Percentiles rank a stretch among this genome's conserved stretches.
Conservation (phyloP, 2,888 invertebrate genomes). For the Branchellion lobata region DNA sequence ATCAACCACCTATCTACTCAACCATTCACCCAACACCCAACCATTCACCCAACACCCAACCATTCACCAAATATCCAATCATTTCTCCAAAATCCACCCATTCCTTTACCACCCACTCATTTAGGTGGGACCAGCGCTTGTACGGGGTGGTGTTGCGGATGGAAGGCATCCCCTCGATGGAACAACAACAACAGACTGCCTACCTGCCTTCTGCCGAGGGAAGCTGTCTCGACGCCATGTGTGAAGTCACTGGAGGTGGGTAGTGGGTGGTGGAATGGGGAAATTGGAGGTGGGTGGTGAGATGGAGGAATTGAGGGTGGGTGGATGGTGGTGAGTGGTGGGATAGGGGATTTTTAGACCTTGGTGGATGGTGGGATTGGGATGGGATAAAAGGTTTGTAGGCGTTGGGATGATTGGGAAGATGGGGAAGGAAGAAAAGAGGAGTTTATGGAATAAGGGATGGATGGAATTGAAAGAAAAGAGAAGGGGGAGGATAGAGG, state of each 20-base stretch:
- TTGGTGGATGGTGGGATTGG: not conserved
- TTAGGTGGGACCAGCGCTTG: slow-evolving; percentile 94
- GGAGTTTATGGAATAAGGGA: not conserved
- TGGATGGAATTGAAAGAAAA: not conserved
- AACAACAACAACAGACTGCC: no score
- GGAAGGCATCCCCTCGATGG: slow-evolving; percentile 73
- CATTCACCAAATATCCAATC: no score
- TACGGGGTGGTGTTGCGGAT: slow-evolving; percentile 90
- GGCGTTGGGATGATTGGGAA: not conserved
- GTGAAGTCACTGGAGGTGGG: slow-evolving; percentile 92
- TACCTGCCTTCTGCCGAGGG: slow-evolving; percentile 84
- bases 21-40: no score
- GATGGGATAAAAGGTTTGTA: no score
- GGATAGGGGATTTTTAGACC: not conserved
- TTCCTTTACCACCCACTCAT: not conserved
- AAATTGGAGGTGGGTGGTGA: not conserved
- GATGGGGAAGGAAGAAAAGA: not conserved
- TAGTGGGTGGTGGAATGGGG: not conserved
- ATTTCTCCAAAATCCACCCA: no score
- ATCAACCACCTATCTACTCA: no score
- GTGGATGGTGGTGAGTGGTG: not conserved
- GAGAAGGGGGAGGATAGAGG: not conserved
- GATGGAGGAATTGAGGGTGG: not conserved
- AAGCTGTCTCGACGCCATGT: slow-evolving; percentile 94
- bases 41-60: no score